These are phyloP conservation scores for Drosophila anomelani DNA, from an alignment of 2,888 invertebrate species.

Conservation along the genomic window DNA sequence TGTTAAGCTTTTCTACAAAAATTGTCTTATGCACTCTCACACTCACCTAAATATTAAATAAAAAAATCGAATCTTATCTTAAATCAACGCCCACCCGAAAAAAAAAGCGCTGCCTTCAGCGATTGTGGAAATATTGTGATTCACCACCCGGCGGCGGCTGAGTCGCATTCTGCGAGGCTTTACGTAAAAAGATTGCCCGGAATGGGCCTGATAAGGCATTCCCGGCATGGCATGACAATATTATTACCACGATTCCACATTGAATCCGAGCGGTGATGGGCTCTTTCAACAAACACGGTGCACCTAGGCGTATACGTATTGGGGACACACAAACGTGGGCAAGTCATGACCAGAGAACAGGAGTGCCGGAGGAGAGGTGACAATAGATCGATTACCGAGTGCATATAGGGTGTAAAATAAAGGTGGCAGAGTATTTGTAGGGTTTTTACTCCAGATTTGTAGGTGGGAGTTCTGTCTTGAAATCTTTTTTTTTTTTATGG, in stretches of 20 bases:
- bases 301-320: constrained; percentile 9
- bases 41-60: background rate
- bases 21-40: background rate
- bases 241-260: constrained; percentile 14
- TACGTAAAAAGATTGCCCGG: constrained; percentile 38
- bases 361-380: background rate
- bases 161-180: constrained; percentile 36
- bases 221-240: constrained; percentile 48
- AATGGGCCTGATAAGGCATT: constrained; percentile 29
- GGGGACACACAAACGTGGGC: constrained; percentile 7
- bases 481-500: background rate
- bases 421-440: background rate
- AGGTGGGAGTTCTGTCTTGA: background rate
- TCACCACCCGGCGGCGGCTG: constrained; percentile 39
- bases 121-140: constrained; percentile 46
- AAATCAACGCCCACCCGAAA: constrained; percentile 37
- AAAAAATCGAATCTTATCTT: constrained; percentile 18
- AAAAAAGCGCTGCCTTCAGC: constrained; percentile 4
- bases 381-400: constrained; percentile 14
- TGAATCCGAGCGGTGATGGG: background rate
- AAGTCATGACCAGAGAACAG: constrained; percentile 2
- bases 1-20: background rate
- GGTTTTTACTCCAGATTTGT: background rate
- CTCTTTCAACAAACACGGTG: constrained; percentile 13
- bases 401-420: background rate